Evolutionary conservation across 2,797 vertebrate genomes (phyloP).

Genomic region (Gallinago solitaria): DNA sequence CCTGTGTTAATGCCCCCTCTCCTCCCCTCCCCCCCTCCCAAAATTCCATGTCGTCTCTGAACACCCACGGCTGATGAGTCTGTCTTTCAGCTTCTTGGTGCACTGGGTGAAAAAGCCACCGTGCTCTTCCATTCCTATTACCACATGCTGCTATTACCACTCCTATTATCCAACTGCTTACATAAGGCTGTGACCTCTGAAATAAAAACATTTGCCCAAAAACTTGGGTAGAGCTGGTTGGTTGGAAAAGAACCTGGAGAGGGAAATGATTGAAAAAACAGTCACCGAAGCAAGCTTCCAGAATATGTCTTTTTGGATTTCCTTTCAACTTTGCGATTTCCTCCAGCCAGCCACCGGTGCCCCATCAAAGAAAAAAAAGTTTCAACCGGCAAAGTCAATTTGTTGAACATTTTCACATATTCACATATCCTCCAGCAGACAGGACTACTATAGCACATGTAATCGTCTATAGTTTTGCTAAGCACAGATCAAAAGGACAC

Average conservation of each 20-base stretch:
- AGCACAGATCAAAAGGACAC: not conserved
- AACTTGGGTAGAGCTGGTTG: not conserved
- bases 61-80: not conserved
- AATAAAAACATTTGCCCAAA: slow-evolving; percentile 1
- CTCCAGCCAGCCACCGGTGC: not conserved
- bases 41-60: not conserved
- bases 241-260: not conserved
- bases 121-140: not conserved
- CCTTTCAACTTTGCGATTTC: slow-evolving; percentile 54
- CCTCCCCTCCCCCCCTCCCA: too few species aligned
- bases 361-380: not conserved
- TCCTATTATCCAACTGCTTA: not conserved
- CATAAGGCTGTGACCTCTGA: slow-evolving; percentile 34
- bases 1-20: not conserved
- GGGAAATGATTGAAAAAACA: slow-evolving; percentile 51
- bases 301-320: slow-evolving; percentile 33
- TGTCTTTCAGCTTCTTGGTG: not conserved
- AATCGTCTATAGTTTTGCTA: not conserved
- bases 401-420: not conserved
- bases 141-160: not conserved
- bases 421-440: not conserved
- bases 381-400: not conserved
- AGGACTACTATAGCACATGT: not conserved
- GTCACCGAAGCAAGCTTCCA: slow-evolving; percentile 22
- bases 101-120: not conserved